Conservation (phyloP, 2,888 invertebrate genomes). For the Oscheius sp. region DNA sequence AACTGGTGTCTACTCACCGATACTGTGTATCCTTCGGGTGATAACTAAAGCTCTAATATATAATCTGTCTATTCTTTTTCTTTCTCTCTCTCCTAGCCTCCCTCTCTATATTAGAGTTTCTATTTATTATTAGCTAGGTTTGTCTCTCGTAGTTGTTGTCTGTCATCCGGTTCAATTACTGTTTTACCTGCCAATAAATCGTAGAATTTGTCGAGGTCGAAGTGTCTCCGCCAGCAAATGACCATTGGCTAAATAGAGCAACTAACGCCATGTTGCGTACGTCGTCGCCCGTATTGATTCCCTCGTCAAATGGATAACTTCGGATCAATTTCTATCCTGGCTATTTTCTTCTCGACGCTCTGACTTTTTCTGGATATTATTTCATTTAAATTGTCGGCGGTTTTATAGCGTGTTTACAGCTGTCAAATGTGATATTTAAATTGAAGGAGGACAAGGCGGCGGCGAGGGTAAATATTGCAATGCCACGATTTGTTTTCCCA, state of each 20-base stretch:
- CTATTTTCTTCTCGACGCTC: not conserved
- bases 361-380: not conserved
- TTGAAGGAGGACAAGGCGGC: not conserved
- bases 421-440: conserved; percentile 3
- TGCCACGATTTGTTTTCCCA: conserved; percentile 24
- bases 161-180: no score
- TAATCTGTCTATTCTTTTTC: not conserved
- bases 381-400: no score
- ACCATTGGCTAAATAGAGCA: not conserved
- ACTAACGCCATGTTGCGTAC: conserved; percentile 27
- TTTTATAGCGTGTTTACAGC: not conserved
- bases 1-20: conserved; percentile 19
- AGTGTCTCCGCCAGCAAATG: not conserved
- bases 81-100: not conserved
- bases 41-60: conserved; percentile 9
- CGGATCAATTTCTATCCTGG: not conserved
- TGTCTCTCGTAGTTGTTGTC: no score
- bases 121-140: no score
- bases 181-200: not conserved
- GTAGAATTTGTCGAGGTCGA: not conserved
- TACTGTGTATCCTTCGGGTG: conserved; percentile 1
- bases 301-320: not conserved
- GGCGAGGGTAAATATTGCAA: conserved; percentile 17
- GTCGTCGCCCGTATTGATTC: conserved; percentile 17
- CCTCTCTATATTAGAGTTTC: no score